Evolutionary conservation across 2,113 vertebrate species (phyloP).

Genomic region (human): DNA sequence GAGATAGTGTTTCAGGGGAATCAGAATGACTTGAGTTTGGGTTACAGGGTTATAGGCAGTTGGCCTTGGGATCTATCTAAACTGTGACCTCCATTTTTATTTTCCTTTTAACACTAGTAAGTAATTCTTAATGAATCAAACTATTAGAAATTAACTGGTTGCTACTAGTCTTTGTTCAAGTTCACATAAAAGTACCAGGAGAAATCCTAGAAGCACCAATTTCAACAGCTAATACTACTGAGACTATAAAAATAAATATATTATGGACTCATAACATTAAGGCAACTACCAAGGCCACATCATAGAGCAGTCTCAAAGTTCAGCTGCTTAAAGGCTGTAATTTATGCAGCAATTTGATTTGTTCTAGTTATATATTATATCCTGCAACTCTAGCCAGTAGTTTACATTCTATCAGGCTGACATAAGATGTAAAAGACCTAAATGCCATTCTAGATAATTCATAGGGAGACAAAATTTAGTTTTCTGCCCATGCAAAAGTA

Average conservation of each 20-base stretch:
- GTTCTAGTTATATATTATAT: neutral
- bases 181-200: neutral
- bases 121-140: neutral
- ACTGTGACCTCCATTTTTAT: neutral
- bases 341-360: constrained; percentile 20
- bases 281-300: neutral
- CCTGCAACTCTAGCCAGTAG: neutral
- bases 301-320: neutral
- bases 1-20: neutral
- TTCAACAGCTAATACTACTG: neutral
- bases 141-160: constrained; percentile 7
- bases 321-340: neutral
- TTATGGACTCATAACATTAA: neutral
- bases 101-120: neutral
- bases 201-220: neutral
- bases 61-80: neutral
- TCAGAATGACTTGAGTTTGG: neutral
- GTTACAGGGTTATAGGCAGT: neutral
- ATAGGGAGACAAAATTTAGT: neutral
- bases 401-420: constrained; percentile 24
- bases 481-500: constrained; percentile 17
- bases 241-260: neutral
- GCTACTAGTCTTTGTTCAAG: neutral
- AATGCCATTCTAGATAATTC: constrained; percentile 41
- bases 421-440: neutral